Evolutionary conservation across 2,797 vertebrate genomes (phyloP), one percentile per base, ranked within the genome.

Genomic region (Myiotriccus ornatus): DNA sequence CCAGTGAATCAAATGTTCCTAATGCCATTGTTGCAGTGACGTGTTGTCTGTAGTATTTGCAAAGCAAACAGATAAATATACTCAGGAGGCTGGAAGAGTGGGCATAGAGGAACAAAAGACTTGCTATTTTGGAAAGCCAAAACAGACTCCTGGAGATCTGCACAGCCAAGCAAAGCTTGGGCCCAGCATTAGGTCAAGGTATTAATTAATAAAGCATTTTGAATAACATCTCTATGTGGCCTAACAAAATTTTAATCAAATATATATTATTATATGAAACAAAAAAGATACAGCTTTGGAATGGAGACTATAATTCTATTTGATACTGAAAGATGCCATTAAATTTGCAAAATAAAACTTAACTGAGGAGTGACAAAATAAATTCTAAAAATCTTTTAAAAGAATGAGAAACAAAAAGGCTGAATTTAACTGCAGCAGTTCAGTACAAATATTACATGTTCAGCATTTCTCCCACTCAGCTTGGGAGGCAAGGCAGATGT

Each of bases 81-180:
- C 39, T 62, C 30, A 9, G 62, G 46, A 81, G 41, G 44, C 0
- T 87, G 57, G 41, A 87, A 87, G 56, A 74, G 95, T 28, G 28
- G 30, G 20, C 62, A 73, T 2, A 65, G 4, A 55, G 41, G 52
- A 94, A 55, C 32, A 74, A 67, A 76, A 44, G 25, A 46, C 3
- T 64, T 85, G 47, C 39, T 73, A 30, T 77, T 96, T 91, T 80
- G 47, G 67, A 95, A 82, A 93, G 32, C 18, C n/a, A 75, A 56
- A 92, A 39, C 57, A 71, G 65, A 39, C 11, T 59, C 41, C 28
- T 52, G 14, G 13, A 82, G 39, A 63, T 39, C 9, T 2, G 21
- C 12, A 73, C n/a, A 83, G 56, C 22, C 65, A 69, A 79, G 39
- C n/a, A 92, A 87, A 84, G 43, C 32, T 56, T 62, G 44, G 17